A percentile compares a stretch with the other conserved stretches of the same genome.
Evolutionary conservation across 2,888 invertebrate genomes (phyloP).

Genomic region (Arge pagana): DNA sequence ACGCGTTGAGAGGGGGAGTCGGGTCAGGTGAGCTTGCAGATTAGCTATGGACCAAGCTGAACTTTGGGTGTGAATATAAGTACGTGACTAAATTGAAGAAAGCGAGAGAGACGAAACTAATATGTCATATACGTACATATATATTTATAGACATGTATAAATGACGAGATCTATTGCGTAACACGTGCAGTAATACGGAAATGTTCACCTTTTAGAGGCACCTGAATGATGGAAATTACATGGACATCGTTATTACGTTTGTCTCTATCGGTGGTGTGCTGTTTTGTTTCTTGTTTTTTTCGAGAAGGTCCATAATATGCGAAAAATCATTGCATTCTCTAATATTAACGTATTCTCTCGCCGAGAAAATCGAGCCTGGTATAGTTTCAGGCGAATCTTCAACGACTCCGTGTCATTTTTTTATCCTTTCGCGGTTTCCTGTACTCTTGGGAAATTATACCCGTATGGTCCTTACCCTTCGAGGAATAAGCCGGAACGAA

Average conservation of each 20-base stretch:
- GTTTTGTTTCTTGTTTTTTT: no score
- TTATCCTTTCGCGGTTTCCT: not conserved
- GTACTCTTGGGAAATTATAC: constrained; percentile 10
- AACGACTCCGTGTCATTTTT: not conserved
- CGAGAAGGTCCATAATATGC: constrained; percentile 6
- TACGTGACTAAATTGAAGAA: no score
- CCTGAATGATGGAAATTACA: constrained; percentile 50
- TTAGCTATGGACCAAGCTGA: no score
- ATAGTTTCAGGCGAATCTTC: no score
- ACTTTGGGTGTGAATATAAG: no score
- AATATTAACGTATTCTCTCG: no score
- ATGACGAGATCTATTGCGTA: constrained; percentile 43
- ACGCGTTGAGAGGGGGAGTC: no score
- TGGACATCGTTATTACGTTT: constrained; percentile 48
- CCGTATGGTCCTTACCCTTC: not conserved
- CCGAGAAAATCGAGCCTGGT: no score
- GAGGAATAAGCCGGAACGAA: constrained; percentile 9
- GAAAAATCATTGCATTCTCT: not conserved
- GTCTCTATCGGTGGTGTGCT: constrained; percentile 29
- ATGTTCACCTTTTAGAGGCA: constrained; percentile 54
- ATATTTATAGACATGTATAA: not conserved
- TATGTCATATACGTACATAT: not conserved
- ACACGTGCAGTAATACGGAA: constrained; percentile 51
- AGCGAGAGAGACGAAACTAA: not conserved
- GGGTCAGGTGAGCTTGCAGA: no score